Conservation (phyloP, 2,113 vertebrate genomes). For the Phoxinus phoxinus region DNA sequence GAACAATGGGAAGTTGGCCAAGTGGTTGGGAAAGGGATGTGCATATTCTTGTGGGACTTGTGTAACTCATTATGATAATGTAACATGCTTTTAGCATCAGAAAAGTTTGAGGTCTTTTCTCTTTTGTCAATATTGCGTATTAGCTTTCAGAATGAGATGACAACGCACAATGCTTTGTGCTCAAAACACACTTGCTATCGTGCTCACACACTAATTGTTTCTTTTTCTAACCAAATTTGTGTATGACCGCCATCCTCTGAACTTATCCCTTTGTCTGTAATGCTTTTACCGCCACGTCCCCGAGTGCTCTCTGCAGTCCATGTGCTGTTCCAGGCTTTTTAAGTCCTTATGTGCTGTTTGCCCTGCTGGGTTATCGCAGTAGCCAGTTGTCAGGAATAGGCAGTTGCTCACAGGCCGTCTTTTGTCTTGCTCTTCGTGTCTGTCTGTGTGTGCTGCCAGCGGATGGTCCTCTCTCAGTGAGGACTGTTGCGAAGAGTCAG, state of each 20-base stretch:
- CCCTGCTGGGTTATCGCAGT: slow-evolving; percentile 39
- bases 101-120: background rate
- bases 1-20: slow-evolving; percentile 17
- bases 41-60: slow-evolving; percentile 2
- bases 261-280: background rate
- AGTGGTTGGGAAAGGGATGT: background rate
- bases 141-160: slow-evolving; percentile 1
- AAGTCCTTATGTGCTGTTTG: slow-evolving; percentile 2
- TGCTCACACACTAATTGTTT: background rate
- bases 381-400: slow-evolving; percentile 29
- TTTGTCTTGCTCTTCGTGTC: slow-evolving; percentile 20
- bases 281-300: background rate
- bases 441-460: slow-evolving; percentile 18
- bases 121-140: background rate
- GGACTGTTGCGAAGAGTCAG: background rate
- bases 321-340: background rate
- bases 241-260: background rate
- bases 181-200: background rate
- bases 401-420: slow-evolving; percentile 10
- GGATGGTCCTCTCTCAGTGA: slow-evolving; percentile 6
- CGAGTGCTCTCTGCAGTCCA: background rate
- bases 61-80: slow-evolving; percentile 7
- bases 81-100: background rate
- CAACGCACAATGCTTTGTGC: background rate
- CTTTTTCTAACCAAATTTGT: background rate